Evolutionary conservation across 2,797 vertebrate genomes (phyloP).

Genomic region (Rhabdophis nuchalis): DNA sequence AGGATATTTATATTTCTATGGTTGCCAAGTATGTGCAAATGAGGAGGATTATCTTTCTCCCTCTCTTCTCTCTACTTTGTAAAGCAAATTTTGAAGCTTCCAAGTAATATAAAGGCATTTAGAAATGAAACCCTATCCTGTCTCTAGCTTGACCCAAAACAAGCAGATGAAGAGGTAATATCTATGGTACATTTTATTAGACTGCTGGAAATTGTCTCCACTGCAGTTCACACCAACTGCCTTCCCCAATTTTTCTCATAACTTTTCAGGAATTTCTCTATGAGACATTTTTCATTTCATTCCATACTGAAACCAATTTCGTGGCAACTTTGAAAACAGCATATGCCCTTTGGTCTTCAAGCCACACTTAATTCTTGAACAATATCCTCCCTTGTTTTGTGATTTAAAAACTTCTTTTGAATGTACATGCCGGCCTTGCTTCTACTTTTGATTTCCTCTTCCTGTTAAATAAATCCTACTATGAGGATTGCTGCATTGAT

Average conservation of each 20-base stretch:
- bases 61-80: not conserved
- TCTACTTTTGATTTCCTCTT: not conserved
- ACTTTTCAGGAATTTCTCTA: not conserved
- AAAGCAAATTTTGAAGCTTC: not conserved
- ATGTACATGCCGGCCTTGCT: not conserved
- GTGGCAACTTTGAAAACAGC: not conserved
- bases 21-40: not conserved
- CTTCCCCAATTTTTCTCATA: not conserved
- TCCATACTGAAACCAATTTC: not conserved
- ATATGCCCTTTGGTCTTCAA: not conserved
- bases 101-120: not conserved
- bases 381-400: not conserved
- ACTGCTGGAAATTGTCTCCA: not conserved
- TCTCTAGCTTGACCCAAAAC: not conserved
- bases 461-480: not conserved
- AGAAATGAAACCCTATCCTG: not conserved
- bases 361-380: not conserved
- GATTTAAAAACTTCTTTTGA: not conserved
- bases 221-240: not conserved
- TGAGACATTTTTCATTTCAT: not conserved
- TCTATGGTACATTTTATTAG: not conserved
- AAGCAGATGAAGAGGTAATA: not conserved
- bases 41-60: not conserved
- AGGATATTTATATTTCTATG: not conserved
- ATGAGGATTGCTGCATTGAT: not conserved